Evolutionary conservation across 2,797 vertebrate genomes (phyloP).

Genomic region (Lacerta agilis): DNA sequence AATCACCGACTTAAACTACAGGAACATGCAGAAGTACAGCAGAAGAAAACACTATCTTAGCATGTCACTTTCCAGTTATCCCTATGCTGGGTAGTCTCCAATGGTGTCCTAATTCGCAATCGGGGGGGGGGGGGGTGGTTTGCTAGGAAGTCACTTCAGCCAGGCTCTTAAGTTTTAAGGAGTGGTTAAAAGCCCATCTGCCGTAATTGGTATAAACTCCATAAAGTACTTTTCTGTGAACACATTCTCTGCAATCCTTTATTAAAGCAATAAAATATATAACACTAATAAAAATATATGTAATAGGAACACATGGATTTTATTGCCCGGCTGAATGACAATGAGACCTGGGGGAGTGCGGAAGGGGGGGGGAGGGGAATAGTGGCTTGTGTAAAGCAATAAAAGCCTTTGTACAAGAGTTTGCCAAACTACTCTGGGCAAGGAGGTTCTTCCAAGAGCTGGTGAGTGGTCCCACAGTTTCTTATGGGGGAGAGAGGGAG

Average conservation of each 20-base stretch:
- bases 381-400: constrained; percentile 27
- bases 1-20: background rate
- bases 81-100: fast-evolving
- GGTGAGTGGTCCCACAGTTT: background rate
- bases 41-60: background rate
- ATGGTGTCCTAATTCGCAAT: background rate
- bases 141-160: constrained; percentile 14
- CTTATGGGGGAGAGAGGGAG: fast-evolving
- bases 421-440: background rate
- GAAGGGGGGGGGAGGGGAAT: background rate
- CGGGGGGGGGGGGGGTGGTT: background rate
- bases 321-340: constrained; percentile 57
- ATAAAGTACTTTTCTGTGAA: constrained; percentile 39
- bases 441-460: background rate
- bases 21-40: background rate
- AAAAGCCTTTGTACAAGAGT: constrained; percentile 21
- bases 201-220: constrained; percentile 57
- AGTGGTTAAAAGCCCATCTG: constrained; percentile 40
- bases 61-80: background rate
- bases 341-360: background rate
- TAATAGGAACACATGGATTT: constrained; percentile 43
- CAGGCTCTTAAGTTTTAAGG: constrained; percentile 39
- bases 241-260: constrained; percentile 50
- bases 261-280: constrained; percentile 72
- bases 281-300: constrained; percentile 55